Evolutionary conservation across 2,888 invertebrate genomes (phyloP).

Genomic region (Plusia festucae): DNA sequence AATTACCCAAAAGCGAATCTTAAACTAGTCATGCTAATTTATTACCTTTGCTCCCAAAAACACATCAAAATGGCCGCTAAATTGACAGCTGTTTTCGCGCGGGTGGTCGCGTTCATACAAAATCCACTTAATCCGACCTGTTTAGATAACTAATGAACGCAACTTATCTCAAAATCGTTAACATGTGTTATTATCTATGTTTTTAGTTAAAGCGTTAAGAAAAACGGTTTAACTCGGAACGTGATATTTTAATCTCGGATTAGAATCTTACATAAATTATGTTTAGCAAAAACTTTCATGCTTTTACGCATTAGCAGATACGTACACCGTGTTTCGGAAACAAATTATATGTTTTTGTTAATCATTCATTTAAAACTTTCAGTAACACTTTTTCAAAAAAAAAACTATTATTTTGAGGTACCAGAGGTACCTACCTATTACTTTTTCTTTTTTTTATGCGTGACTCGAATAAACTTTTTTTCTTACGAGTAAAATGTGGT

Average conservation of each 20-base stretch:
- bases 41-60: constrained; percentile 38
- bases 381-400: no score
- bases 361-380: neutral
- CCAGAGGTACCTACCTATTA: no score
- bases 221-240: constrained; percentile 31
- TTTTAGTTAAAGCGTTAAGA: constrained; percentile 40
- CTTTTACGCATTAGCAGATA: constrained; percentile 8
- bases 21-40: constrained; percentile 29
- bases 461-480: no score
- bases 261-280: constrained; percentile 46
- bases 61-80: constrained; percentile 57
- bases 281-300: constrained; percentile 8
- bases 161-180: constrained; percentile 57
- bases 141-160: constrained; percentile 77
- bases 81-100: constrained; percentile 75
- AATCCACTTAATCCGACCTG: constrained; percentile 77
- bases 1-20: constrained; percentile 21
- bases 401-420: no score
- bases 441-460: no score
- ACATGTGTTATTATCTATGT: constrained; percentile 47
- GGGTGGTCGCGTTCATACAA: constrained; percentile 76
- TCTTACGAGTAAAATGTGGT: no score
- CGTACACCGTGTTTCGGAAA: neutral
- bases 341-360: neutral
- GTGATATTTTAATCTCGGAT: constrained; percentile 46